Evolutionary conservation across 2,797 vertebrate species (phyloP).

Genomic region (Emys orbicularis): DNA sequence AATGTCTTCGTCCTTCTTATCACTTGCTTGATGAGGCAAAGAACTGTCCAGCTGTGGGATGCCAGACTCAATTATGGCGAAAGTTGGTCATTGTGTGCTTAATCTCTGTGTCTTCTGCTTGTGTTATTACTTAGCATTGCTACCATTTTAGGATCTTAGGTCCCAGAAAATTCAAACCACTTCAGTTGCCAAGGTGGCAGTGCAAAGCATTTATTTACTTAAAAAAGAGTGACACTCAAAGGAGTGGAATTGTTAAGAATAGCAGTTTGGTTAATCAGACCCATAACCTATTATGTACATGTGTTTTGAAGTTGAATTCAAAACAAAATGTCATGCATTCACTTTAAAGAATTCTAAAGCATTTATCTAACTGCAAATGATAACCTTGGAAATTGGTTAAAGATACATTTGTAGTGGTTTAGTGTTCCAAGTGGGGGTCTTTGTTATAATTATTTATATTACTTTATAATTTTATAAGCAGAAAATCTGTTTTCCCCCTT

Average conservation of each 20-base stretch:
- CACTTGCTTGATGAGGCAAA: not conserved
- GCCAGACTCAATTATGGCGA: not conserved
- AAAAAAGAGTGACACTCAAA: not conserved
- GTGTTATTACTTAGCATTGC: not conserved
- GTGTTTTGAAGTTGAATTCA: not conserved
- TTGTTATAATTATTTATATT: slow-evolving; percentile 19
- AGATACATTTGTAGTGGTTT: slow-evolving; percentile 44
- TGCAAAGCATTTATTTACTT: not conserved
- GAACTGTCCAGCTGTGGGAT: not conserved
- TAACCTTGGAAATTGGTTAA: fast-evolving
- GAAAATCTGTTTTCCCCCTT: not conserved
- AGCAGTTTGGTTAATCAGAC: not conserved
- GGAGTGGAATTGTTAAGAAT: not conserved
- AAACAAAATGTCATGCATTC: not conserved
- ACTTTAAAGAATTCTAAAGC: not conserved
- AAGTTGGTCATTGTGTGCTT: not conserved
- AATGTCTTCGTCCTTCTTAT: not conserved
- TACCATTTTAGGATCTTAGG: not conserved
- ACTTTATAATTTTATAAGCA: slow-evolving; percentile 46
- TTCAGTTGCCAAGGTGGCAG: not conserved
- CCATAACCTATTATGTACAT: not conserved
- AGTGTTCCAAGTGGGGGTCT: slow-evolving; percentile 32
- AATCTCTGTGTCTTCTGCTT: not conserved
- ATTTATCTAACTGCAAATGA: not conserved
- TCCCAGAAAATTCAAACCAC: not conserved